Conservation (phyloP, 1,140 invertebrate species). For the Helicoverpa armigera region DNA sequence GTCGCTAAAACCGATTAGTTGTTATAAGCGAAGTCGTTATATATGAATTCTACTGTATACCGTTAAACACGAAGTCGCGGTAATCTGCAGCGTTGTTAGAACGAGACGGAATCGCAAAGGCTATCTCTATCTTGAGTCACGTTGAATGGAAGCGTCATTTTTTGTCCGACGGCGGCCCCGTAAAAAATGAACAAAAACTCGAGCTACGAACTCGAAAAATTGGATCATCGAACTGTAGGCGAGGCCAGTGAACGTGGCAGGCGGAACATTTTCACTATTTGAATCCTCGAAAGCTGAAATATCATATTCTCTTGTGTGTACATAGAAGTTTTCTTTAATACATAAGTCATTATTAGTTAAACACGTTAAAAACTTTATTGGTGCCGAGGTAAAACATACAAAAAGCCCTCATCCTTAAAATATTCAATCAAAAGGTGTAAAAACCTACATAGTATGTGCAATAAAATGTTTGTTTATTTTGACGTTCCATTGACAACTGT, state of each 20-base stretch:
- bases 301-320: not conserved
- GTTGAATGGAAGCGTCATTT: conserved; percentile 73
- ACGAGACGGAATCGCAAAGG: conserved; percentile 59
- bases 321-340: not conserved
- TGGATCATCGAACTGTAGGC: conserved; percentile 82
- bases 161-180: conserved; percentile 65
- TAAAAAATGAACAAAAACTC: conserved; percentile 78
- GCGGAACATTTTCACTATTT: conserved; percentile 46
- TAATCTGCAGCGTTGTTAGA: conserved; percentile 59
- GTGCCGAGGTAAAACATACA: not conserved
- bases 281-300: conserved; percentile 28
- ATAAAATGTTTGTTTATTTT: not conserved
- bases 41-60: too few species aligned
- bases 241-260: conserved; percentile 76
- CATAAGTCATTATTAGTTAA: too few species aligned
- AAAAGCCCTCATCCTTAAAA: not conserved
- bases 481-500: conserved; percentile 39
- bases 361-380: too few species aligned
- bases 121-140: conserved; percentile 58
- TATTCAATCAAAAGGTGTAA: not conserved
- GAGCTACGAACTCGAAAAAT: conserved; percentile 76
- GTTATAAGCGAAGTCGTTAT: too few species aligned
- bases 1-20: too few species aligned
- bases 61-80: conserved; percentile 61
- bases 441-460: conserved; percentile 3